Evolutionary conservation across 2,797 vertebrate genomes (phyloP).

Genomic region (Hippocampus kuda): DNA sequence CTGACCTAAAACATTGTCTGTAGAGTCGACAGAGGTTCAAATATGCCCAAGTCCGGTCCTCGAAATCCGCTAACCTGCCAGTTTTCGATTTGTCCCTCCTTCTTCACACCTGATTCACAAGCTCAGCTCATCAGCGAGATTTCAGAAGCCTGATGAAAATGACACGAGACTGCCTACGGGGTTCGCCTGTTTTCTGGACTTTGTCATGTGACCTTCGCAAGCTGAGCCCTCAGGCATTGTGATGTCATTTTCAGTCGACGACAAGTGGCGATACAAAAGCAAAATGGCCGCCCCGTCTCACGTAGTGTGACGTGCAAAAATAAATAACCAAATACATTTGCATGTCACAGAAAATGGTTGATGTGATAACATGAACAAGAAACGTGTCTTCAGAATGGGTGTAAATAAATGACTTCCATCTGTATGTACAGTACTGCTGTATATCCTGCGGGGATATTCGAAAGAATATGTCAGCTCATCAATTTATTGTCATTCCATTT

Average conservation of each 20-base stretch:
- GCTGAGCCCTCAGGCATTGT: too few species aligned
- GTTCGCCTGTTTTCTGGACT: too few species aligned
- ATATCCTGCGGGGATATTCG: neutral
- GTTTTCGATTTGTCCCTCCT: too few species aligned
- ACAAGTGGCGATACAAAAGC: too few species aligned
- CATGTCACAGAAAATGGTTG: neutral
- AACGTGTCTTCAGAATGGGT: neutral
- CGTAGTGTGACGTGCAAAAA: neutral
- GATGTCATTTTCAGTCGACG: too few species aligned
- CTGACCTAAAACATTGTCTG: neutral
- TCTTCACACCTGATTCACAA: too few species aligned
- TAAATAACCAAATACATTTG: neutral
- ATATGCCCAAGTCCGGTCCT: neutral
- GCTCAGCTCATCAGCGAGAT: too few species aligned
- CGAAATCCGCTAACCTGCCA: too few species aligned
- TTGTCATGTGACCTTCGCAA: too few species aligned
- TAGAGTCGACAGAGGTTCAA: neutral
- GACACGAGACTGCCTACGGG: too few species aligned
- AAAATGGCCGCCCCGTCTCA: neutral
- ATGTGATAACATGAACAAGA: neutral
- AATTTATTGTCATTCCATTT: slow-evolving; percentile 3
- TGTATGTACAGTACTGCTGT: neutral
- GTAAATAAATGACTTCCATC: neutral
- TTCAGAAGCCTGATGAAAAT: too few species aligned
- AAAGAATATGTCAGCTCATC: slow-evolving; percentile 2